Base-by-base conservation (phyloP, 30 jellyfish, hydroid and myxozoan genomes). In the Aurelia coerulea region DNA sequence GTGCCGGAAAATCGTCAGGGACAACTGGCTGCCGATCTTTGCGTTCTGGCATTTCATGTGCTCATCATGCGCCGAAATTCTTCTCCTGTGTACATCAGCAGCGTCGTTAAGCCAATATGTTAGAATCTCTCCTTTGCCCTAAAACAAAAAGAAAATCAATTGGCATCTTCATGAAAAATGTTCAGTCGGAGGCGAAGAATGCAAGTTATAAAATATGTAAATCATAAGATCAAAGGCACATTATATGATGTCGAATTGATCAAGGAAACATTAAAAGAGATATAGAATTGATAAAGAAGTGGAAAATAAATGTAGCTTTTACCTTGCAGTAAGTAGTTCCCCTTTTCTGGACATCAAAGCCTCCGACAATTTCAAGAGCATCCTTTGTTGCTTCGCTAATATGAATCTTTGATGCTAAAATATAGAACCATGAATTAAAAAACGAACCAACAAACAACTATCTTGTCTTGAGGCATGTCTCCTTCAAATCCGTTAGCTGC, bases 261-360 rank as follows among this genome's bases (percentile, higher is more conserved):
- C 56, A 46, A 46, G 0, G 56, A 9, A 8, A 0, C 5, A 39
- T 39, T 39, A 1, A 39, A 8, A 6, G 5, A 39, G 5, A 39
- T 39, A 39, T 8, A 39, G 6, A 5, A 46, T 46, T 46, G 56
- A 46, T 46, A 46, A 0, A 46, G 4, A 46, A 46, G 56, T 46
- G 56, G 6, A 46, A 2, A 46, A 46, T 13, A 46, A 0, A 46
- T 46, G 16, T 19, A 5, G 72, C 54, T 33, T 1, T 6, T 73
- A 92, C 98, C 86, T 92, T 92, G 79, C 91, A 79, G 63, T 1
- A 92, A 0, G 97, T 87, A 18, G 87, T 93, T 10, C 98, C 98
- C 32, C 98, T 75, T 60, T 79, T 90, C 65, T 84, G 89, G 39
- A 80, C 69, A 51, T 65, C 39, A 76, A 92, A 92, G 18, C 97